Conservation (phyloP, 2,797 vertebrate genomes). For the Pterois miles region DNA sequence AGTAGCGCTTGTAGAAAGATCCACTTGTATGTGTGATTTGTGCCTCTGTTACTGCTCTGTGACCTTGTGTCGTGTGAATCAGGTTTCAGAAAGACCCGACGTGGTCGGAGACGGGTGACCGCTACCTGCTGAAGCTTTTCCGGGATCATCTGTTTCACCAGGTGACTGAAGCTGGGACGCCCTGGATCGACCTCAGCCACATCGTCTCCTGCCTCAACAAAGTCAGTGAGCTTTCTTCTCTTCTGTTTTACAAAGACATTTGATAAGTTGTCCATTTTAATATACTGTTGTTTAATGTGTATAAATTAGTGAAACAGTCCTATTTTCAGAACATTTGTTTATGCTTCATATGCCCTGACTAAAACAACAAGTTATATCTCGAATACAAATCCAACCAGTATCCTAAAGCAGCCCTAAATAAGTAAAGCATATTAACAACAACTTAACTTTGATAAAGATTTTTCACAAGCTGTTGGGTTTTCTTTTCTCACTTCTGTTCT, state of each 20-base stretch:
- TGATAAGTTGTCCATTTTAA: background rate
- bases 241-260: background rate
- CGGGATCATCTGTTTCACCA: slow-evolving; percentile 99
- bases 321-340: slow-evolving; percentile 12
- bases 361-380: background rate
- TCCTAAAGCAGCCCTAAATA: background rate
- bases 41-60: background rate
- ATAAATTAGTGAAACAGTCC: background rate
- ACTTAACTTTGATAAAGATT: background rate
- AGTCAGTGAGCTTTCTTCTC: slow-evolving; percentile 77
- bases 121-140: slow-evolving; percentile 98
- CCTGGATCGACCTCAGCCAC: slow-evolving; percentile 99
- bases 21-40: background rate
- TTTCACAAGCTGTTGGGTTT: background rate
- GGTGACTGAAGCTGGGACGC: slow-evolving; percentile 96
- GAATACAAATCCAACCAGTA: background rate
- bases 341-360: background rate
- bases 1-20: slow-evolving; percentile 62
- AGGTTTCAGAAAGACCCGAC: slow-evolving; percentile 99
- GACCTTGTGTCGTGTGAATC: slow-evolving; percentile 12
- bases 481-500: background rate
- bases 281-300: background rate
- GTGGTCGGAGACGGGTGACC: slow-evolving; percentile 99
- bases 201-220: slow-evolving; percentile 99
- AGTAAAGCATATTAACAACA: background rate